Evolutionary conservation across 30 jellyfish, hydroid and myxozoan genomes (phyloP).

Genomic region (Aurelia sp.): DNA sequence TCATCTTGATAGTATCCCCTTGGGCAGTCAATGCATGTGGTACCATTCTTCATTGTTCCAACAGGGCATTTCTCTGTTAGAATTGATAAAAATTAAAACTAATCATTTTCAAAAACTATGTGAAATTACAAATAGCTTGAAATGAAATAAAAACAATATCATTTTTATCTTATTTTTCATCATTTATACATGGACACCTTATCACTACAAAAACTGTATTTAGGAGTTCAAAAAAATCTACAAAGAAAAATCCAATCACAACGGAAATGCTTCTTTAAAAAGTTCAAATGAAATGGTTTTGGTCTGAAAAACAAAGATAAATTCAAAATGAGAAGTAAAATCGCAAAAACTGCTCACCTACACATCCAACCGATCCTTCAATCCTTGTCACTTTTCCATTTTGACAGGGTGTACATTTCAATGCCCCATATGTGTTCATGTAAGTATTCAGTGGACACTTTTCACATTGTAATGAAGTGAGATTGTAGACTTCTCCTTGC

Average conservation of each 20-base stretch:
- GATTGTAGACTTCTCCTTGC: slow-evolving; percentile 17
- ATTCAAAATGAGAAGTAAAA: no score
- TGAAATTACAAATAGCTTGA: no score
- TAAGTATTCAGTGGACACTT: slow-evolving; percentile 32
- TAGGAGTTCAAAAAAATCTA: no score
- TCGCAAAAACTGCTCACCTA: neutral
- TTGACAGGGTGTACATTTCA: slow-evolving; percentile 16
- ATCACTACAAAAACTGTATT: no score
- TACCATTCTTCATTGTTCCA: slow-evolving; percentile 20
- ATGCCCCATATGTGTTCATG: neutral
- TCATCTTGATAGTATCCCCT: slow-evolving; percentile 49
- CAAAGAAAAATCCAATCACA: no score
- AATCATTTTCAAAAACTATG: no score
- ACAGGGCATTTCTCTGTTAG: slow-evolving; percentile 25
- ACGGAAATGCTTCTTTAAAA: no score
- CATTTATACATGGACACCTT: no score
- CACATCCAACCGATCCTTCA: slow-evolving; percentile 18
- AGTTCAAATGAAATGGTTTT: no score
- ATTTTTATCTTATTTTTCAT: no score
- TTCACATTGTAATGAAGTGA: slow-evolving; percentile 4
- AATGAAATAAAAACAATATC: no score
- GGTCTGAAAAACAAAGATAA: no score
- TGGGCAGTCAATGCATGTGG: slow-evolving; percentile 34
- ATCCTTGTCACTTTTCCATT: slow-evolving; percentile 22
- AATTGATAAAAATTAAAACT: neutral